Evolutionary conservation across 1,140 invertebrate species (phyloP).

Genomic region (Macrocentrus cingulum): DNA sequence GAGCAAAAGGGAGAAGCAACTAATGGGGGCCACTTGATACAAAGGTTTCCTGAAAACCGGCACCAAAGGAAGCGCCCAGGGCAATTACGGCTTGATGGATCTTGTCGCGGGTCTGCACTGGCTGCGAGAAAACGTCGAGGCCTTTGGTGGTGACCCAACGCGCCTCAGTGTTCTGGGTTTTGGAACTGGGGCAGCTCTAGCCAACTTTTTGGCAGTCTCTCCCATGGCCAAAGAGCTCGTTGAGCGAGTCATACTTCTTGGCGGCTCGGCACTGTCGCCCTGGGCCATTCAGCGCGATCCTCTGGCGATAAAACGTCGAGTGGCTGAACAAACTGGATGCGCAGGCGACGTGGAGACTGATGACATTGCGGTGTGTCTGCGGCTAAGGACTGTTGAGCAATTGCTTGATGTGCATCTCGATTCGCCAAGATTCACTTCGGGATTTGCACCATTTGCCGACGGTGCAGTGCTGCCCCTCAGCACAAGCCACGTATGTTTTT

Average conservation of each 20-base stretch:
- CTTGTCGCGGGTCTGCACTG: conserved; percentile 90
- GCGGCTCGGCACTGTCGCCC: conserved; percentile 91
- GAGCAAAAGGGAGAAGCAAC: not conserved
- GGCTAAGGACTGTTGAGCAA: conserved; percentile 71
- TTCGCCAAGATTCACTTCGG: conserved; percentile 79
- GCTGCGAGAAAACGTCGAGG: conserved; percentile 86
- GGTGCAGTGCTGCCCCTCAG: conserved; percentile 69
- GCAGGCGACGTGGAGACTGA: conserved; percentile 75
- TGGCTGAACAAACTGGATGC: conserved; percentile 77
- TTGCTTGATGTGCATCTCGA: conserved; percentile 73
- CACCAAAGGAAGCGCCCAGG: conserved; percentile 80
- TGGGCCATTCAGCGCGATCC: conserved; percentile 93
- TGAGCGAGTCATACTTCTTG: conserved; percentile 87
- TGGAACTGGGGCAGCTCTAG: conserved; percentile 88
- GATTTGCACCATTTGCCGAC: conserved; percentile 88
- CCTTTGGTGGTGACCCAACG: conserved; percentile 87
- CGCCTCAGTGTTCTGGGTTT: conserved; percentile 90
- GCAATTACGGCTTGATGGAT: conserved; percentile 95
- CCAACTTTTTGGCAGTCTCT: conserved; percentile 91
- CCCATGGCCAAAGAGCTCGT: conserved; percentile 90
- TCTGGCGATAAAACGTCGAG: conserved; percentile 74
- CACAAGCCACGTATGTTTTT: conserved; percentile 41
- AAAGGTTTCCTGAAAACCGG: conserved; percentile 87
- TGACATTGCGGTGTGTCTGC: conserved; percentile 81
- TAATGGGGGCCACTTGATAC: too few relatives aligned